These are phyloP conservation scores for Drosophila ogumai DNA, from an alignment of 1,140 invertebrate species.

Conservation along the genomic window DNA sequence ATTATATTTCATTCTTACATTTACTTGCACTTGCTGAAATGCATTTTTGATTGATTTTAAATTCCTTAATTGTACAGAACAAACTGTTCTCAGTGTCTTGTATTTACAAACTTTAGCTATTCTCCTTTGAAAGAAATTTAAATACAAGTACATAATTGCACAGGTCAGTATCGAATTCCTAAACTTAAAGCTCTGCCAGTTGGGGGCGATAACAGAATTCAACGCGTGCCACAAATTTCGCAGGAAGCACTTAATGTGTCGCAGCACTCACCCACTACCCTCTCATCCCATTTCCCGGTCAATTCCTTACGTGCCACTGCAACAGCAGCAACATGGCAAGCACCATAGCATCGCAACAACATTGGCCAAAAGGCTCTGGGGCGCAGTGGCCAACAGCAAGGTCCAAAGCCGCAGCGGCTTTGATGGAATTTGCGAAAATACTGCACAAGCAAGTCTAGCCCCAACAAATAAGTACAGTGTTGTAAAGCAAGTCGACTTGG, in stretches of 20 bases:
- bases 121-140: too few relatives aligned
- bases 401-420: slow-evolving; percentile 45
- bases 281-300: neutral
- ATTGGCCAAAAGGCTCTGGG: slow-evolving; percentile 28
- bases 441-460: slow-evolving; percentile 16
- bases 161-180: neutral
- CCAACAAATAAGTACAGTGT: slow-evolving; percentile 13
- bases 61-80: neutral
- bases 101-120: neutral
- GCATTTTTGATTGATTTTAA: too few relatives aligned
- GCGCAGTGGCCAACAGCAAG: slow-evolving; percentile 30
- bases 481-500: neutral
- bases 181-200: slow-evolving; percentile 1
- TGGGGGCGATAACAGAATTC: slow-evolving; percentile 27
- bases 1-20: too few relatives aligned
- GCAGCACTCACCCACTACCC: slow-evolving; percentile 7
- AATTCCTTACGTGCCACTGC: slow-evolving; percentile 52
- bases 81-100: neutral
- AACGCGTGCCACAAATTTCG: slow-evolving; percentile 57
- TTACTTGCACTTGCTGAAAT: too few relatives aligned
- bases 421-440: slow-evolving; percentile 64
- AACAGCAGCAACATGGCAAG: slow-evolving; percentile 18
- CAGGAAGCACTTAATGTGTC: slow-evolving; percentile 50
- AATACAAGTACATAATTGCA: neutral
- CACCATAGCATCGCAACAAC: slow-evolving; percentile 11